Percentiles rank a stretch among this genome's conserved stretches.
These are phyloP conservation scores for Spizaetus ornatus DNA, from an alignment of 2,113 vertebrate species.

Conservation along the genomic window DNA sequence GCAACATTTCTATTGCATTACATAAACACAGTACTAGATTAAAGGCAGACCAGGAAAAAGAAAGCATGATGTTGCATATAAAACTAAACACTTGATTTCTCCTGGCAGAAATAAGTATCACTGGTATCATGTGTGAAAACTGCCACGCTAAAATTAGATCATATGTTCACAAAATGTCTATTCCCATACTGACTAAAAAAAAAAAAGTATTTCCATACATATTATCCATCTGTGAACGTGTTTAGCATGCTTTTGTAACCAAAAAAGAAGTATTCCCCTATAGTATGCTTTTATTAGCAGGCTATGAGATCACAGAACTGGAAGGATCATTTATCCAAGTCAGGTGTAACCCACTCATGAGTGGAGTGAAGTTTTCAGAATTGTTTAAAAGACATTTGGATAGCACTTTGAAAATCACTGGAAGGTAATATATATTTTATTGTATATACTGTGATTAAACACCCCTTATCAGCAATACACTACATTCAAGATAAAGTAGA, in stretches of 20 bases:
- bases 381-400: neutral
- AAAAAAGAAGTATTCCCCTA: neutral
- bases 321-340: neutral
- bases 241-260: neutral
- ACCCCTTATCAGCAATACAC: accelerated
- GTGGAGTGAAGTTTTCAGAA: neutral
- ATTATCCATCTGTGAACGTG: accelerated
- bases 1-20: constrained; percentile 60
- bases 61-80: neutral
- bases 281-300: neutral
- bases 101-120: neutral
- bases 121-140: neutral
- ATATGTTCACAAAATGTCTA: neutral
- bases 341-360: neutral
- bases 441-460: accelerated
- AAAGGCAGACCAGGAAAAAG: constrained; percentile 22
- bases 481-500: neutral
- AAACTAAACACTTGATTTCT: neutral
- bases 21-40: constrained; percentile 13
- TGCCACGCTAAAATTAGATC: neutral
- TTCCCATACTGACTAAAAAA: neutral
- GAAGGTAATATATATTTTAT: accelerated
- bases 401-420: neutral
- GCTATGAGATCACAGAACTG: neutral
- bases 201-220: neutral